A percentile compares a stretch with the other conserved stretches of the same genome.
These are phyloP conservation scores for Adela reaumurella DNA, from an alignment of 2,888 invertebrate genomes.

Conservation along the genomic window DNA sequence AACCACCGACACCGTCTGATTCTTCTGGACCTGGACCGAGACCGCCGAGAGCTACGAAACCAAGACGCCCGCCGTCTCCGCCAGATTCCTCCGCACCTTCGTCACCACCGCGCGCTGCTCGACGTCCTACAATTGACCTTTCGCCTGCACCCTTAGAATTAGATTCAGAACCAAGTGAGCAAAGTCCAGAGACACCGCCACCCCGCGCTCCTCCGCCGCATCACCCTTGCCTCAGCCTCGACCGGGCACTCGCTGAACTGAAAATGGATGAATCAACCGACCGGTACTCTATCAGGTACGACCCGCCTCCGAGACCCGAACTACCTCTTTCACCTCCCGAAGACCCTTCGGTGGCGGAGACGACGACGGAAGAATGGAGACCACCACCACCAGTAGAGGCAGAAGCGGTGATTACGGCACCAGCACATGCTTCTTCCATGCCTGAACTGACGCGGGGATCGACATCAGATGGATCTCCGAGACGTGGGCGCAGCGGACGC, in stretches of 20 bases:
- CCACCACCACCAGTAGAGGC: slow-evolving; percentile 51
- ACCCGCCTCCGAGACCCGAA: neutral
- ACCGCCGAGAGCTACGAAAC: slow-evolving; percentile 58
- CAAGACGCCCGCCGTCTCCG: slow-evolving; percentile 52
- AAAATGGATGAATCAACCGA: slow-evolving; percentile 65
- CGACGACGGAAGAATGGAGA: slow-evolving; percentile 47
- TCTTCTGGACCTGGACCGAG: slow-evolving; percentile 71
- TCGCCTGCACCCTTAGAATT: slow-evolving; percentile 59
- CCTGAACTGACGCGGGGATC: slow-evolving; percentile 49
- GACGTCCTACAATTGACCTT: slow-evolving; percentile 46
- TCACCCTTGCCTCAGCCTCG: slow-evolving; percentile 42
- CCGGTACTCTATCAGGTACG: slow-evolving; percentile 49
- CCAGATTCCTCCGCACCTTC: slow-evolving; percentile 51
- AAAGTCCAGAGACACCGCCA: slow-evolving; percentile 55
- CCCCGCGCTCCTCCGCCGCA: slow-evolving; percentile 44
- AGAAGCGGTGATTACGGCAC: slow-evolving; percentile 48
- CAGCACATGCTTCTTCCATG: slow-evolving; percentile 52
- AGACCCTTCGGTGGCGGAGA: slow-evolving; percentile 27
- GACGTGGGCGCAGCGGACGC: slow-evolving; percentile 34
- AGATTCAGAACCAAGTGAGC: slow-evolving; percentile 57
- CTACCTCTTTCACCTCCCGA: slow-evolving; percentile 26
- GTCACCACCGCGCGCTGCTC: slow-evolving; percentile 55
- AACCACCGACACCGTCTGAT: slow-evolving; percentile 82
- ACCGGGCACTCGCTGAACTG: slow-evolving; percentile 43
- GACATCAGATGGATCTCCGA: slow-evolving; percentile 28